A percentile compares a stretch with the other conserved stretches of the same genome.
Conservation (phyloP, 2,113 vertebrate species). For the Megatriorchis doriae region DNA sequence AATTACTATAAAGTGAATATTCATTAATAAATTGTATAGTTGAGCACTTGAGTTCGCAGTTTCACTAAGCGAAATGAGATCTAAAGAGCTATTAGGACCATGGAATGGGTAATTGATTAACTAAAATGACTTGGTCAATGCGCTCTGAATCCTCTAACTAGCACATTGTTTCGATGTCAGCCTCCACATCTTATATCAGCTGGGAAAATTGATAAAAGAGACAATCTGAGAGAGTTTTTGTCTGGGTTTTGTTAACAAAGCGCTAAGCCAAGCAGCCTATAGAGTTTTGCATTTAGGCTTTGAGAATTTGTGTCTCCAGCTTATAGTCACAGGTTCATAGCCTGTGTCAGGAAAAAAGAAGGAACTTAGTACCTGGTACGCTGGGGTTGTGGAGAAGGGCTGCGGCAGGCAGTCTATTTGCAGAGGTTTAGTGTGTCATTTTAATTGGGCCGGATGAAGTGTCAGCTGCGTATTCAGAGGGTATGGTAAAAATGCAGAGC, state of each 20-base stretch:
- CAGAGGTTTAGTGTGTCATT: not conserved
- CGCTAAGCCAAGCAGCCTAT: not conserved
- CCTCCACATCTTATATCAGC: not conserved
- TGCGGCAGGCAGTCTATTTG: not conserved
- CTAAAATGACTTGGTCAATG: conserved; percentile 9
- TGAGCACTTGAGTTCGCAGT: not conserved
- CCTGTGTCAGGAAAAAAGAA: not conserved
- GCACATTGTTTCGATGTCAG: not conserved
- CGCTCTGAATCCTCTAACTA: not conserved
- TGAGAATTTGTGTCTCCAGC: not conserved
- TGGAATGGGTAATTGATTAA: conserved; percentile 46
- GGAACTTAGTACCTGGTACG: not conserved
- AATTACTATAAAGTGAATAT: not conserved
- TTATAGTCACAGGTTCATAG: not conserved
- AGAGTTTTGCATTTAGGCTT: not conserved
- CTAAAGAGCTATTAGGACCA: conserved; percentile 15
- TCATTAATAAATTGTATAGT: conserved; percentile 4
- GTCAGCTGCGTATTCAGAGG: not conserved
- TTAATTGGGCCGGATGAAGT: not conserved
- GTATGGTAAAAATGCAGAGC: not conserved
- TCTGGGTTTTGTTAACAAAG: not conserved
- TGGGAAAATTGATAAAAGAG: not conserved
- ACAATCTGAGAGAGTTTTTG: not conserved
- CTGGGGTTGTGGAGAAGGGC: not conserved
- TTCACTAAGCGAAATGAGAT: not conserved